Base-by-base conservation (phyloP, 2,888 invertebrate species). In the Morinoia aosen region DNA sequence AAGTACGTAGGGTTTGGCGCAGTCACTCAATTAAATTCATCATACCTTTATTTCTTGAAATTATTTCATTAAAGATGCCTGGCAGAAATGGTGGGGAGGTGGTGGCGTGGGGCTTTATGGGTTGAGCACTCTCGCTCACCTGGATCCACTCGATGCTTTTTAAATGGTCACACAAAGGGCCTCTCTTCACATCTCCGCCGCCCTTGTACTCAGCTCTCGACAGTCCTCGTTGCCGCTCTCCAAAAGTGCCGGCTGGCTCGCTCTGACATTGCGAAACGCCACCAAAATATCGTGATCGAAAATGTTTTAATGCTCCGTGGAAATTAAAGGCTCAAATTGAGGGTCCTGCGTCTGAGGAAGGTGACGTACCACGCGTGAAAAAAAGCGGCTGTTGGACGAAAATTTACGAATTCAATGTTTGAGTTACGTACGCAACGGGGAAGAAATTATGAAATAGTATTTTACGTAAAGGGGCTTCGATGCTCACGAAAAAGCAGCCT, bases 141-240 rank as follows among this genome's bases (percentile, higher is more conserved):
- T 76, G 76, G 76, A 76, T 76, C 76, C 76, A 76, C 76, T 76
- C 76, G 76, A 76, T 76, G 76, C 76, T 76, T 76, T 76, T 76
- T 76, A 76, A 76, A 76, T 76, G 76, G 76, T 76, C 76, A 76
- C 76, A 76, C 76, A 76, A 76, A 76, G 76, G 76, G 76, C 76
- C 76, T 76, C 76, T 76, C 76, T 76, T 76, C 76, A 76, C 76
- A 33, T 76, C 76, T 76, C 76, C 33, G 76, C 76, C 76, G 76
- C 76, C 76, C 76, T 76, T 76, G 76, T 76, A 33, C 76, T 76
- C 25, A 33, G 76, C 76, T 76, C 76, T 76, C 76, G 33, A 76
- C 76, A 76, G 76, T 76, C 76, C 76, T 76, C 76, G 76, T 76
- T 16, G 76, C 76, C 76, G 76, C 76, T 76, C 76, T 76, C 76